Evolutionary conservation across 2,888 invertebrate genomes (phyloP), one percentile per base, ranked within the genome.

Genomic region (Timema cristinae): DNA sequence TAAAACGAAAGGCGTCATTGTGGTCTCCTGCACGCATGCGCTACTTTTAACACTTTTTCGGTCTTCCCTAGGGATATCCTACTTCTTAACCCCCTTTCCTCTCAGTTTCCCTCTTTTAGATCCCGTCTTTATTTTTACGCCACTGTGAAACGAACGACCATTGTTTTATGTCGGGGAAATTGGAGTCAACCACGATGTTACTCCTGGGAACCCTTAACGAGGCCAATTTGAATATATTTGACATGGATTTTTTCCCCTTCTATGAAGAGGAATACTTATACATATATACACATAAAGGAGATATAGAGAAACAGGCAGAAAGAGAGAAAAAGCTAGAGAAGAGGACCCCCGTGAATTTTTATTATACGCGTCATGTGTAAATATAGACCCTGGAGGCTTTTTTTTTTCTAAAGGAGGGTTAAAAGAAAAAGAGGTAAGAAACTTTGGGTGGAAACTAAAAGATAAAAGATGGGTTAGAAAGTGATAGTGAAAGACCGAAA

Each of bases 141-240:
- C 72, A 72, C 69, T 50, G 72, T 48, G 66, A 69, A 72, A 72
- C 73, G 69, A 67, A 74, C 73, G 79, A 78, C 80, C 81, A 81
- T 82, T 82, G 83, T 82, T 83, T 82, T 81, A 82, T 83, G 83
- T 83, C 82, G 80, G 82, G 80, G 82, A 84, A 84, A 84, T 84
- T 84, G 83, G 81, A 83, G 84, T 83, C 84, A 84, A 84, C 83
- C 84, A 82, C 82, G 83, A 74, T 73, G 74, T 67, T 68, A 59
- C 76, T 73, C 51, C 47, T 7, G 76, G 75, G 76, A 74, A 68
- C 73, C 69, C 72, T 75, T 76, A 83, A 83, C 82, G 82, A 82
- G 82, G 81, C 83, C 83, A 82, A 83, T 84, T 84, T 84, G 84
- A 84, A 84, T 84, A 84, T 84, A 84, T 84, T 82, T 82, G 82